phyloP scores from a whole-genome alignment of 2,888 invertebrate species.

The Arrhopalites spinosus region DNA sequence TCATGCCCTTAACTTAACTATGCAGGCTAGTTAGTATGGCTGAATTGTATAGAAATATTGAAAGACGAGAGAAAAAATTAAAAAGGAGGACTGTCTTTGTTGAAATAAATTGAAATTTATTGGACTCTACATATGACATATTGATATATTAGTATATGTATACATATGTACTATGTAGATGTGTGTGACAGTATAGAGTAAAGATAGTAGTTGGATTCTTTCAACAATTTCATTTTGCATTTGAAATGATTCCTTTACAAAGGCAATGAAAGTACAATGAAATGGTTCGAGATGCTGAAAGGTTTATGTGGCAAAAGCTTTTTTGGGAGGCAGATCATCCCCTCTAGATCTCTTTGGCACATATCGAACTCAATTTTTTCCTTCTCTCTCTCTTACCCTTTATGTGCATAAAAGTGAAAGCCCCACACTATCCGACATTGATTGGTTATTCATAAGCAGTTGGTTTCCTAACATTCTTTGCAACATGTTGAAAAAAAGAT shows the following conservation, averaged over 20 bases:
- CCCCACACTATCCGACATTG: constrained; percentile 19
- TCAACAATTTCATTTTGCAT: background rate
- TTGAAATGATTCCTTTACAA: constrained; percentile 1
- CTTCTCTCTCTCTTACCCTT: background rate
- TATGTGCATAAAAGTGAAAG: constrained; percentile 12
- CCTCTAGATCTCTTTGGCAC: constrained; percentile 1
- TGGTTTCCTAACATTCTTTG: background rate
- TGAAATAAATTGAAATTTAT: background rate
- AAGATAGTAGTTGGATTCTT: background rate
- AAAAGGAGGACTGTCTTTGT: too few relatives aligned
- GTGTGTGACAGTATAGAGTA: background rate
- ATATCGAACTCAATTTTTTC: constrained; percentile 1
- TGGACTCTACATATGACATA: background rate
- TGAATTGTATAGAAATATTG: too few relatives aligned
- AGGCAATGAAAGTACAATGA: background rate
- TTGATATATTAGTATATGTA: background rate
- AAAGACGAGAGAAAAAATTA: too few relatives aligned
- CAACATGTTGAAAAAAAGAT: too few relatives aligned
- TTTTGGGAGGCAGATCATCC: constrained; percentile 1
- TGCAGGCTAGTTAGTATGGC: too few relatives aligned
- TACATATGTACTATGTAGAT: background rate
- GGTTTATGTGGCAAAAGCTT: constrained; percentile 7
- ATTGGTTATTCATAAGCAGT: constrained; percentile 29
- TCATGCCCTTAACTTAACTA: too few relatives aligned
- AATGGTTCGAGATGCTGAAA: background rate